phyloP scores from a whole-genome alignment of 2,113 vertebrate species.

The Echinops telfairi region DNA sequence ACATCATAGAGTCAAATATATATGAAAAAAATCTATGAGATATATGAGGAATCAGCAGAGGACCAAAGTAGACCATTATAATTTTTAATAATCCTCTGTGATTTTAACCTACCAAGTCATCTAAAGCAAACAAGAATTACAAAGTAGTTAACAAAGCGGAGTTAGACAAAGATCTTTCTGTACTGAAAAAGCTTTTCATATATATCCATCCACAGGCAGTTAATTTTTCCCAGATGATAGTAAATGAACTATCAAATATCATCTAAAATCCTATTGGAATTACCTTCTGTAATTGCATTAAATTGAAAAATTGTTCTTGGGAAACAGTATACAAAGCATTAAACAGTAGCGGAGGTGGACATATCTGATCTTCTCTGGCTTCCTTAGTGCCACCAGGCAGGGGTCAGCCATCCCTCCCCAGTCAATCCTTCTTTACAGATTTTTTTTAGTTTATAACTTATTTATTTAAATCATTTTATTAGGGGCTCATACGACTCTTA shows the following conservation, averaged over 20 bases:
- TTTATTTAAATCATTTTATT: too few species aligned
- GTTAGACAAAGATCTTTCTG: constrained; percentile 36
- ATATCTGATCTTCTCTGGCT: too few species aligned
- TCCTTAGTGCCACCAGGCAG: too few species aligned
- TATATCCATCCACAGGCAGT: not conserved
- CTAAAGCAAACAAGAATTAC: not conserved
- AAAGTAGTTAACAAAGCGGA: constrained; percentile 1
- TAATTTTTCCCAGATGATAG: not conserved
- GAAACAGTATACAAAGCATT: too few species aligned
- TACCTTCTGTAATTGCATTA: too few species aligned
- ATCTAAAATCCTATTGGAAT: too few species aligned
- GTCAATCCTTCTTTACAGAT: too few species aligned
- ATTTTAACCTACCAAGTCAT: not conserved
- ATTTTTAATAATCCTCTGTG: not conserved
- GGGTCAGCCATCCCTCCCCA: too few species aligned
- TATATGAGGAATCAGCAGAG: not conserved
- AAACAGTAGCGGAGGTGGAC: too few species aligned
- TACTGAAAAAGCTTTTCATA: not conserved
- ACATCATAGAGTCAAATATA: not conserved
- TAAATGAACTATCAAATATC: not conserved
- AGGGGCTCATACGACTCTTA: too few species aligned
- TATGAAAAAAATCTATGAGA: not conserved
- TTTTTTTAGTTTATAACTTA: too few species aligned
- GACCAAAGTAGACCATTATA: not conserved
- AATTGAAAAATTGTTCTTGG: too few species aligned